These are phyloP conservation scores for Misgurnus anguillicaudatus DNA, from an alignment of 2,113 vertebrate species.

Conservation along the genomic window DNA sequence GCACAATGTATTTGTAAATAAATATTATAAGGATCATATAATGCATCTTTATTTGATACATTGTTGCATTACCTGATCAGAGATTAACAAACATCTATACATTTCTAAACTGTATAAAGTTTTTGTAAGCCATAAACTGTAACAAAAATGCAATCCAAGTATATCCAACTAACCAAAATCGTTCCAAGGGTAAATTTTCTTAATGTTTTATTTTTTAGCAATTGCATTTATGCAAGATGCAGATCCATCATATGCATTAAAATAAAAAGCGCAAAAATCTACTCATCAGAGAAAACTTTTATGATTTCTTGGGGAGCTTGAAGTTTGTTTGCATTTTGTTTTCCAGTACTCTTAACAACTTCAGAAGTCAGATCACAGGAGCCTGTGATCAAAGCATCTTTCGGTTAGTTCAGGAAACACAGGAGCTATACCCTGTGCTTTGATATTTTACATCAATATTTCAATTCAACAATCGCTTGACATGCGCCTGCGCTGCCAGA, in stretches of 20 bases:
- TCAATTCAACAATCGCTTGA: constrained; percentile 84
- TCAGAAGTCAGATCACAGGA: constrained; percentile 85
- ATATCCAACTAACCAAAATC: too few relatives aligned
- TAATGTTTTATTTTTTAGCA: too few relatives aligned
- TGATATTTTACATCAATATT: constrained; percentile 87
- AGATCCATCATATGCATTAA: constrained; percentile 66
- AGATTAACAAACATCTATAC: too few relatives aligned
- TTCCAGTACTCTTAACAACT: constrained; percentile 83
- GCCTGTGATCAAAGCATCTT: constrained; percentile 81
- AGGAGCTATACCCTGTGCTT: constrained; percentile 80
- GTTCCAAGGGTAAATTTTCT: too few relatives aligned
- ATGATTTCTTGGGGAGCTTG: constrained; percentile 80
- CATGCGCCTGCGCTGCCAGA: constrained; percentile 77
- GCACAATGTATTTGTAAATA: background rate
- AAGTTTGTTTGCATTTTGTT: constrained; percentile 86
- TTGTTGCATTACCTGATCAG: too few relatives aligned
- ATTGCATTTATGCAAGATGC: constrained; percentile 59
- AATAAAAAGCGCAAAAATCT: constrained; percentile 65
- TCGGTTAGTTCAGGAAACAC: constrained; percentile 82
- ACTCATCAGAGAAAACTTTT: constrained; percentile 80
- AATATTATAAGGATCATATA: background rate
- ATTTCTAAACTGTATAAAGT: too few relatives aligned
- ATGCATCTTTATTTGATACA: background rate
- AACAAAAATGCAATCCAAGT: too few relatives aligned
- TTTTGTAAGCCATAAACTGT: too few relatives aligned